Evolutionary conservation across 1,140 invertebrate genomes (phyloP), one percentile per base, ranked within the genome.

Genomic region (Tetraneura akinire): DNA sequence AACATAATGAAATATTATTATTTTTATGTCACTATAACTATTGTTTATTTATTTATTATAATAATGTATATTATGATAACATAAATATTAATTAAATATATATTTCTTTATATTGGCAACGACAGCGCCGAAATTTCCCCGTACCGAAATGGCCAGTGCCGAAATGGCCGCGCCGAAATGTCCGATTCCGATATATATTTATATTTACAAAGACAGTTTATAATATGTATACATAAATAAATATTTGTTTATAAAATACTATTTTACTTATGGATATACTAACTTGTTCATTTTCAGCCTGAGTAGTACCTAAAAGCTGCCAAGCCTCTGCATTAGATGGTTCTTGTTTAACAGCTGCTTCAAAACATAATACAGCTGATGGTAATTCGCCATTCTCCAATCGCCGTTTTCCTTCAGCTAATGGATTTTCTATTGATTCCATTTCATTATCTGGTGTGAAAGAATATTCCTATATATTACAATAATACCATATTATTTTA

Each of bases 311-410:
- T 10, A 96, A 86, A 37, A 94, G 85, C 62, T 92, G 88, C 94
- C 94, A 95, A 45, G 93, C 93, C 86, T 96, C 91, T 0, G 90
- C 85, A 85, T 95, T 92, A 49, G 92, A 88, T 4, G 93, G 90
- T 81, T 95, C 88, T 85, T 96, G 92, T 85, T 96, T 92, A 10
- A 92, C 94, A 55, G 96, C 96, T 80, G 95, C 94, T 88, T 99
- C 98, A 87, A 99, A 99, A 84, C 96, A 93, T 5, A 99, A 87
- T 1, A 98, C 96, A 32, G 98, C 97, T 83, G 95, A 94, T 21
- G 96, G 94, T 80, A 99, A 90, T 87, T 99, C 96, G 32, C 96
- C 96, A 82, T 90, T 89, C 84, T 90, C 89, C 74, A 98, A 86
- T 84, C 92, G 91, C 83, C 91, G 88, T 84, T 96, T 91, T 0